Evolutionary conservation across 2,113 vertebrate species (phyloP), one percentile per base, ranked within the genome.

Genomic region (Rhipidura dahli): DNA sequence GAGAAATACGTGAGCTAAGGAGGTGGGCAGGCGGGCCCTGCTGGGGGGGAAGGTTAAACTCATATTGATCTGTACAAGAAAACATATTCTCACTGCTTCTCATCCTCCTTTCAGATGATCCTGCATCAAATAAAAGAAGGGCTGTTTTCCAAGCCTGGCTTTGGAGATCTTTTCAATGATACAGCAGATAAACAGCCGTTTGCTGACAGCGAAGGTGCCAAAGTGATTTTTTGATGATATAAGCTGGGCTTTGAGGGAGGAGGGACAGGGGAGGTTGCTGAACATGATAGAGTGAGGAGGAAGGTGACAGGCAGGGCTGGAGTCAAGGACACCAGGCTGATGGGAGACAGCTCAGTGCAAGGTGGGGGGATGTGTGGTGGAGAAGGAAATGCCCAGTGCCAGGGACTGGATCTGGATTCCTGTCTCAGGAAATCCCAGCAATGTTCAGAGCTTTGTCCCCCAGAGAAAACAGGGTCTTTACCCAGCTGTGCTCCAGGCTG

Each of bases 1-100:
- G 47, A 71, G 73, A 53, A 83, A 37, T 40, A n/a, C 1, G 2
- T 54, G 91, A 95, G 66, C 79, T 56, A 56, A 51, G 50, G 49
- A 94, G 70, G 54, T 54, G 42, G 87, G 77, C 92, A 94, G 45
- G 93, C 63, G 84, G 15, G 6, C 40, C 63, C 89, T 96, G 88
- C 91, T 70, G 90, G 77, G 60, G 83, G 70, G 80, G 83, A 90
- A 97, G 91, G 96, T 97, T 96, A 97, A 97, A 98, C 70, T 66
- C 30, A 2, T 97, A 98, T 97, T 97, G 97, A 98, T 98, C 96
- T 91, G 87, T 83, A 97, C 89, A 90, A 89, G 85, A 90, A 98
- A 98, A 97, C 95, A 96, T 75, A 77, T 94, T 96, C 72, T 95
- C 2, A 3, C 42, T 2, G 24, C 82, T 94, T 97, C 95, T 97